phyloP scores from a whole-genome alignment of 2,888 invertebrate species.

The Idaea aversata region DNA sequence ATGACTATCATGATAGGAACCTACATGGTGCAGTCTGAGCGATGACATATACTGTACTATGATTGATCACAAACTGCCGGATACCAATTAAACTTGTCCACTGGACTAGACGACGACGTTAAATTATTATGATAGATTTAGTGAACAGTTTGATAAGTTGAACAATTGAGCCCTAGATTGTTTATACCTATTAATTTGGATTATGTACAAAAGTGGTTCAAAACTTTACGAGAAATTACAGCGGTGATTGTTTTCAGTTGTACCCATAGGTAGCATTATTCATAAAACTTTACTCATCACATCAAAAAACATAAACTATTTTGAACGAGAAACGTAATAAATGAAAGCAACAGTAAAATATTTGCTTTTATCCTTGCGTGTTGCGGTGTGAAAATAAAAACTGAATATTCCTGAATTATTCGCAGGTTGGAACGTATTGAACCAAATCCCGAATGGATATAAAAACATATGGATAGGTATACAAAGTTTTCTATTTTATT shows the following conservation, averaged over 20 bases:
- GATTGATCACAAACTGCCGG: slow-evolving; percentile 63
- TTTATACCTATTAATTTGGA: not conserved
- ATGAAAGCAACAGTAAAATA: not conserved
- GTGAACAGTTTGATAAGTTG: slow-evolving; percentile 1
- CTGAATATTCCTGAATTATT: slow-evolving; percentile 1
- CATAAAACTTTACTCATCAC: not conserved
- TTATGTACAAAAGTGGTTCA: not conserved
- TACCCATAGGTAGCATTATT: not conserved
- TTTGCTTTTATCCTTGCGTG: not conserved
- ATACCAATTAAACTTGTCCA: slow-evolving; percentile 75
- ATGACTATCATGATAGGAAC: slow-evolving; percentile 21
- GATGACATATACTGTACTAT: slow-evolving; percentile 54
- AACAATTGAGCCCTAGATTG: not conserved
- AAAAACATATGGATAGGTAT: not conserved
- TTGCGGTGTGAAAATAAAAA: slow-evolving; percentile 2
- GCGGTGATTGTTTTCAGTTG: too few species aligned
- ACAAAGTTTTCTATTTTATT: not conserved
- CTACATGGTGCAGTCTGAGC: slow-evolving; percentile 25
- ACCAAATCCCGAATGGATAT: not conserved
- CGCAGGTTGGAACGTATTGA: not conserved
- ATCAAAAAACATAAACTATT: not conserved
- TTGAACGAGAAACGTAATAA: not conserved
- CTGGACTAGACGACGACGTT: slow-evolving; percentile 53
- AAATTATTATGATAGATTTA: slow-evolving; percentile 53
- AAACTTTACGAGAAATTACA: too few species aligned